These are phyloP conservation scores for Tiaroga cobitis DNA, from an alignment of 2,797 vertebrate genomes.

Conservation along the genomic window DNA sequence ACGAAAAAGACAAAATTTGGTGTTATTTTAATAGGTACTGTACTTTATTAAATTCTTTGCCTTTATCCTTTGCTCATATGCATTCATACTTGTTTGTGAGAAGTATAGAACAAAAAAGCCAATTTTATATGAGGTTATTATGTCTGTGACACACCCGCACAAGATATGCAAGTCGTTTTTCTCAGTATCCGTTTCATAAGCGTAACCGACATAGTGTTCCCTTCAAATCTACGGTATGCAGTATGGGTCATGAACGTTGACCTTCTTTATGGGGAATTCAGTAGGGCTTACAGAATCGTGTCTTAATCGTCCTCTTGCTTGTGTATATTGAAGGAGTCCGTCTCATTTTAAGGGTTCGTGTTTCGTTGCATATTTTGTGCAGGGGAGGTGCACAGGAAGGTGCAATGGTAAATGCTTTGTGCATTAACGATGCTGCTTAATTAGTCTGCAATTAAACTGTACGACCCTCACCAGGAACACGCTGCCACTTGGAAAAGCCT, in stretches of 20 bases:
- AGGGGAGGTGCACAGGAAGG: slow-evolving; percentile 66
- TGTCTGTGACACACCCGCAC: slow-evolving; percentile 79
- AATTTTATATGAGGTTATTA: slow-evolving; percentile 74
- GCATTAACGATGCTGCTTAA: slow-evolving; percentile 79
- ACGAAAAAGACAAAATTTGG: slow-evolving; percentile 69
- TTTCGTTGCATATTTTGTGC: slow-evolving; percentile 72
- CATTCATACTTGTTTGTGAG: slow-evolving; percentile 72
- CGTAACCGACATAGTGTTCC: slow-evolving; percentile 41
- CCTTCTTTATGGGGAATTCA: slow-evolving; percentile 43
- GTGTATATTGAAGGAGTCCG: slow-evolving; percentile 13
- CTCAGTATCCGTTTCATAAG: slow-evolving; percentile 61
- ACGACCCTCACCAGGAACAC: slow-evolving; percentile 66
- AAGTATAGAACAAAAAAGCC: slow-evolving; percentile 61
- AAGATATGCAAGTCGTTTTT: slow-evolving; percentile 78
- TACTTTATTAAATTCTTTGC: slow-evolving; percentile 77
- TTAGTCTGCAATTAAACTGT: slow-evolving; percentile 66
- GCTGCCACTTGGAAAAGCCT: slow-evolving; percentile 75
- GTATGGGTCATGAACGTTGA: slow-evolving; percentile 28
- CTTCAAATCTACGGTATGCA: slow-evolving; percentile 43
- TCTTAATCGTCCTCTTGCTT: slow-evolving; percentile 13
- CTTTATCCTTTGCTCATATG: slow-evolving; percentile 73
- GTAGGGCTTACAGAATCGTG: slow-evolving; percentile 55
- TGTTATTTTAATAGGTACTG: slow-evolving; percentile 86
- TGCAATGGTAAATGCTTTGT: slow-evolving; percentile 70
- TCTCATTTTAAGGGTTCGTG: slow-evolving; percentile 3